Base-by-base conservation (phyloP, 1,140 invertebrate genomes). In the Pinna nobilis region DNA sequence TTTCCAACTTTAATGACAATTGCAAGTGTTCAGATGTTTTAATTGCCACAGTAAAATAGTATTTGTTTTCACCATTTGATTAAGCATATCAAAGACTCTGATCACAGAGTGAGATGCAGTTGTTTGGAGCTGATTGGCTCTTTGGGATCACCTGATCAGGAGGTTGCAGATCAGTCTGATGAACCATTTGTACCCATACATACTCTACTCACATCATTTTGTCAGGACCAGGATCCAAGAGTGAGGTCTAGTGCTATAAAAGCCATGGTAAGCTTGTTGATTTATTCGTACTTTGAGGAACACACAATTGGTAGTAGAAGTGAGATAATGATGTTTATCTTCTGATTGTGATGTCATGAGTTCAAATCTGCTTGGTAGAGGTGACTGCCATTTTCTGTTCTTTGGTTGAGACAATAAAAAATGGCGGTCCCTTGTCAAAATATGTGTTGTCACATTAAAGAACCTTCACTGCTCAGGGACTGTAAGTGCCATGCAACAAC, bases 161-260 rank as follows among this genome's bases (percentile, higher is more conserved):
- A 59, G 23, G 30, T 59, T 3, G 55, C 18, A 35, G 55, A 59
- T 18, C 30, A 59, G n/a, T 35, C 55, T 33, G 30, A 59, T 9
- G 55, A 59, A 0, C 55, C 55, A 20, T 59, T 59, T 20, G 37
- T 59, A 9, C 55, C 55, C 6, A 33, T 70, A 41, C 74, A 76
- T 37, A 47, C 55, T 20, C 37, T 76, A 44, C 37, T 76, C 0
- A 66, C 57, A 30, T 57, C 79, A 30, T 85, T 84, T 66, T 82
- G 83, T 18, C 66, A 81, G 6, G 88, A 96, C 80, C 94, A 96
- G 88, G 96, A 98, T 91, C 95, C 97, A 0, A 90, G 96, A 84
- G 96, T 98, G 9, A 91, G 97, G 33, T 94, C 94, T 75, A 94
- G 94, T 87, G 95, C 97, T 2, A 94, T 98, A 83, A 92, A 94